These are phyloP conservation scores for Hydropotes inermis DNA, from an alignment of 2,113 vertebrate genomes.

Conservation along the genomic window DNA sequence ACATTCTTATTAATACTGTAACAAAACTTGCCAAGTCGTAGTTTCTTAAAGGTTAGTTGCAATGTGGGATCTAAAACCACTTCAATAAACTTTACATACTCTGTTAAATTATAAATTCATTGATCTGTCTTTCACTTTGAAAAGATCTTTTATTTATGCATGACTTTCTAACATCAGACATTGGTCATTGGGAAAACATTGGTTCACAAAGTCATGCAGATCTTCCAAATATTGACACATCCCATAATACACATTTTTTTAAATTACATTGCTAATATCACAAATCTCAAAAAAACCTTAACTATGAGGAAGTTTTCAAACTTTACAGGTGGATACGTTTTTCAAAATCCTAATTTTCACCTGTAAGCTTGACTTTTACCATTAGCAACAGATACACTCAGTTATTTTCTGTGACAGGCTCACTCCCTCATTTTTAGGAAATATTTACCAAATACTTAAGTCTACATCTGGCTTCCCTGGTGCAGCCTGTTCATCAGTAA, in stretches of 20 bases:
- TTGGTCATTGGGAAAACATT: not conserved
- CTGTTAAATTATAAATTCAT: not conserved
- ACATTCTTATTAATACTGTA: constrained; percentile 32
- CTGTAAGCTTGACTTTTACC: constrained; percentile 28
- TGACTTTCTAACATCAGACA: not conserved
- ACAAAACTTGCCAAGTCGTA: constrained; percentile 32
- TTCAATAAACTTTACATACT: constrained; percentile 8
- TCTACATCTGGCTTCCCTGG: not conserved
- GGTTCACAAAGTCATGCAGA: not conserved
- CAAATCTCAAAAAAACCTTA: not conserved
- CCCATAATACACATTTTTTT: not conserved
- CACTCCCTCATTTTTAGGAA: not conserved
- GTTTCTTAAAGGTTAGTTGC: constrained; percentile 45
- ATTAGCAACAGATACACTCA: not conserved
- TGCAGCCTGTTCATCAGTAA: not conserved
- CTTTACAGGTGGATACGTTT: not conserved
- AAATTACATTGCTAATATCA: not conserved
- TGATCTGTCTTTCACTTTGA: not conserved
- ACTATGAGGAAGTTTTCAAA: constrained; percentile 4
- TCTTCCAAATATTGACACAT: not conserved
- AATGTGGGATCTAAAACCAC: not conserved
- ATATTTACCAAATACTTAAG: constrained; percentile 1
- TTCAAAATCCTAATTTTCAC: constrained; percentile 25
- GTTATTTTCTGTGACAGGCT: not conserved
- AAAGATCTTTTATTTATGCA: not conserved